A percentile compares a stretch with the other conserved stretches of the same genome.
Conservation (phyloP, 1,140 invertebrate species). For the Carcinoscorpius rotundicauda region DNA sequence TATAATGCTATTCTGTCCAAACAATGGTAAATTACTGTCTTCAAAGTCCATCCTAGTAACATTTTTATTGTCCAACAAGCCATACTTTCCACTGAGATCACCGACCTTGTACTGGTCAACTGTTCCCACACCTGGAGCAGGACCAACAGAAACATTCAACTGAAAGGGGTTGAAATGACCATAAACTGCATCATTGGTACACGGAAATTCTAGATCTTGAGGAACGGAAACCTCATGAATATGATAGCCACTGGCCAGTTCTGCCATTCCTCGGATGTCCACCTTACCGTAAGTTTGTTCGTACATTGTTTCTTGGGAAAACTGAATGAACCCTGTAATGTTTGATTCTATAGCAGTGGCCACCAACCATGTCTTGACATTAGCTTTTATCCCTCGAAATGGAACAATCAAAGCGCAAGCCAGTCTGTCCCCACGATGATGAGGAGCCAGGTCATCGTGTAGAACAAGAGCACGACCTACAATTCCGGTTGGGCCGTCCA, state of each 20-base stretch:
- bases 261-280: constrained; percentile 54
- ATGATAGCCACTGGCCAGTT: constrained; percentile 57
- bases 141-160: constrained; percentile 46
- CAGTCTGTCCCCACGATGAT: constrained; percentile 68
- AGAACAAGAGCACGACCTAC: constrained; percentile 49
- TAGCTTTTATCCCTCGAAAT: constrained; percentile 23
- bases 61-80: constrained; percentile 35
- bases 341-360: constrained; percentile 36
- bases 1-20: constrained; percentile 65
- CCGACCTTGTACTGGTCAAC: constrained; percentile 79
- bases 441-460: constrained; percentile 73
- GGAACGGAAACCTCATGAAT: constrained; percentile 73
- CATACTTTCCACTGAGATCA: constrained; percentile 76
- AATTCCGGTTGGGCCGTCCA: constrained; percentile 59
- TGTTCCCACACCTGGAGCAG: constrained; percentile 48
- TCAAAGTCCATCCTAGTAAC: constrained; percentile 52
- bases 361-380: constrained; percentile 38
- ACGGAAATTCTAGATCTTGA: constrained; percentile 71
- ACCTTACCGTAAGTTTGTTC: constrained; percentile 67
- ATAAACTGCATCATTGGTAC: constrained; percentile 63
- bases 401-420: constrained; percentile 55
- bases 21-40: constrained; percentile 71
- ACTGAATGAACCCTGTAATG: constrained; percentile 34
- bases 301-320: constrained; percentile 66
- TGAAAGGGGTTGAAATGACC: constrained; percentile 69